Evolutionary conservation across 2,113 vertebrate genomes (phyloP), one percentile per base, ranked within the genome.

Genomic region (Ageneiosus marmoratus): DNA sequence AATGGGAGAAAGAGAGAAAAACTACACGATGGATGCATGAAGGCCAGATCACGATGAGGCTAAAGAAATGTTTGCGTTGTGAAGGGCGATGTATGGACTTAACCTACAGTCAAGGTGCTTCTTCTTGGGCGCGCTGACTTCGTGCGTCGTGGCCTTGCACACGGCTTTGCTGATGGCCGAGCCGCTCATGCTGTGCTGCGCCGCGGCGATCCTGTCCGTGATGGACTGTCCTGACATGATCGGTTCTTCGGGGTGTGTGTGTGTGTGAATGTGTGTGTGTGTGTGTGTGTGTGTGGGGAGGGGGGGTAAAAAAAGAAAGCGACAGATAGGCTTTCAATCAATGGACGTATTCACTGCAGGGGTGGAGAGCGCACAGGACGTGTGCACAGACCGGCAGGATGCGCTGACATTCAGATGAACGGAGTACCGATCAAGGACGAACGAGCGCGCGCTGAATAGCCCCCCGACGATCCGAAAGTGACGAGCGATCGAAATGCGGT

Each of bases 41-140:
- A 79, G 81, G 74, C 74, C 82, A 72, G 62, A 37, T 18, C 20
- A 27, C 37, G n/a, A 48, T 75, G 48, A 67, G n/a, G 80, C 60
- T 44, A 24, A 22, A 81, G 24, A 37, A 51, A 80, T 51, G 48
- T 60, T 84, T 73, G 69, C 86, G 74, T 50, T 37, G 70, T 77
- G 83, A 70, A 58, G 86, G 70, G 62, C 46, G 37, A 79, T 79
- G 60, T 81, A 29, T 69, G 56, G 48, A 73, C 51, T 87, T 83
- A 87, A 97, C 95, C 96, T 93, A 96, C 96, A 96, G 91, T 96
- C 96, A 24, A 97, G 94, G 90, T 97, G 96, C 79, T 96, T 97
- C 93, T 96, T 96, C 92, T 97, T 97, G 88, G 96, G 96, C 82
- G 95, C 96, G 90, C 95, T 96, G 88, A 96, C 94, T 92, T 97